These are phyloP conservation scores for Stegophylla sp. DNA, from an alignment of 2,888 invertebrate species.

Conservation along the genomic window DNA sequence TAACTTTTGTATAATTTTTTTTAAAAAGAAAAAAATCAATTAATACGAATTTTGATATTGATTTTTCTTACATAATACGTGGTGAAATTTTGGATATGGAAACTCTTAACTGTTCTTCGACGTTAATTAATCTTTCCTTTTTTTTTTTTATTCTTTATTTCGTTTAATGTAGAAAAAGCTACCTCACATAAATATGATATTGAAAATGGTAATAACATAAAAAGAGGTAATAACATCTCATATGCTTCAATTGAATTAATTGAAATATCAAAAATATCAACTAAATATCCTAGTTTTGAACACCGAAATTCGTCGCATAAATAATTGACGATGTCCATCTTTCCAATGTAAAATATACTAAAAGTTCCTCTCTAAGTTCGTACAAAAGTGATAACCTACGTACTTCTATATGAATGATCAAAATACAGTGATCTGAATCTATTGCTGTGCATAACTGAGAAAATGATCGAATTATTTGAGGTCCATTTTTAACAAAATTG, in stretches of 20 bases:
- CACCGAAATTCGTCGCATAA: conserved; percentile 38
- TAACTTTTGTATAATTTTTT: no score
- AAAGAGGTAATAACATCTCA: conserved; percentile 7
- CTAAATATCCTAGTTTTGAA: conserved; percentile 30
- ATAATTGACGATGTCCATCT: conserved; percentile 1
- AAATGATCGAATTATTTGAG: conserved; percentile 59
- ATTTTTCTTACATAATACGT: no score
- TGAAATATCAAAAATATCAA: no score
- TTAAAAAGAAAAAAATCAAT: no score
- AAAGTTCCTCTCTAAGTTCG: conserved; percentile 59
- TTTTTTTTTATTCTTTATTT: conserved; percentile 22
- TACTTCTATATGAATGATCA: conserved; percentile 60
- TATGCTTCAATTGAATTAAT: no score
- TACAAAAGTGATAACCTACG: conserved; percentile 59
- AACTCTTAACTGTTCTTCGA: no score
- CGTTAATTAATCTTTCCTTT: background rate
- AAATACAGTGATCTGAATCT: conserved; percentile 59
- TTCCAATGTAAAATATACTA: conserved; percentile 47
- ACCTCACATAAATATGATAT: no score
- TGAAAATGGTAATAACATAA: no score
- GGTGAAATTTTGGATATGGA: no score
- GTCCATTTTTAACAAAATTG: conserved; percentile 60
- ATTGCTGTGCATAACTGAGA: conserved; percentile 60
- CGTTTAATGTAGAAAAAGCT: no score
- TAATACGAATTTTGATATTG: no score